Conservation (phyloP, 2,888 invertebrate genomes). For the Ochropleura plecta region DNA sequence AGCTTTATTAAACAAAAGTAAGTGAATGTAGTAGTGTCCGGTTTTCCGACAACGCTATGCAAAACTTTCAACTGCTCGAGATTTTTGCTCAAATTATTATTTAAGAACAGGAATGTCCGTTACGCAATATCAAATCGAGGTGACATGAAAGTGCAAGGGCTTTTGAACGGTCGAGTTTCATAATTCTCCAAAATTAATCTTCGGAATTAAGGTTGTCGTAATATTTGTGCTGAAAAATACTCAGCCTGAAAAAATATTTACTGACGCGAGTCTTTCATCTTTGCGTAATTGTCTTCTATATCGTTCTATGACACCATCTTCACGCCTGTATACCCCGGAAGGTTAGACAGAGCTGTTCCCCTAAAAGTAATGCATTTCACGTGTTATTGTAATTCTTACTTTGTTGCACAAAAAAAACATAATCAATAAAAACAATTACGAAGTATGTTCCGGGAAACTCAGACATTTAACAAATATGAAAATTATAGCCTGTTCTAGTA, state of each 20-base stretch:
- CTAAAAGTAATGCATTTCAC: not conserved
- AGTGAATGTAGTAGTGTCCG: slow-evolving; percentile 66
- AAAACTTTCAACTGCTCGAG: slow-evolving; percentile 68
- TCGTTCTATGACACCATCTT: not conserved
- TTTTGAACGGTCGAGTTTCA: slow-evolving; percentile 64
- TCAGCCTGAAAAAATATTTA: slow-evolving; percentile 6
- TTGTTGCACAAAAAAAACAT: slow-evolving; percentile 2
- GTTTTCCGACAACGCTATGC: slow-evolving; percentile 60
- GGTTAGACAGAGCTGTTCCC: not conserved
- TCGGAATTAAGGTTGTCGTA: slow-evolving; percentile 22
- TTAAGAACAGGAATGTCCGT: slow-evolving; percentile 67
- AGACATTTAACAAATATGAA: slow-evolving; percentile 39
- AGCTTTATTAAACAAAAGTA: slow-evolving; percentile 56
- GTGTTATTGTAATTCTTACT: not conserved
- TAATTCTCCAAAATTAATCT: slow-evolving; percentile 57
- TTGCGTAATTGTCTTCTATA: not conserved
- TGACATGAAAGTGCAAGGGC: slow-evolving; percentile 74
- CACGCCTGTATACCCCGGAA: not conserved
- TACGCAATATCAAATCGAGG: slow-evolving; percentile 70
- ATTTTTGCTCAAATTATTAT: slow-evolving; percentile 63
- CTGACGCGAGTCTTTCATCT: not conserved
- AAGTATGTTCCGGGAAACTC: slow-evolving; percentile 21
- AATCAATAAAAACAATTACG: not conserved
- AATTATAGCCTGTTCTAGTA: slow-evolving; percentile 30
- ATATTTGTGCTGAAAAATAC: not conserved